These are phyloP conservation scores for Dromiciops gliroides DNA, from an alignment of 2,113 vertebrate species.

Conservation along the genomic window DNA sequence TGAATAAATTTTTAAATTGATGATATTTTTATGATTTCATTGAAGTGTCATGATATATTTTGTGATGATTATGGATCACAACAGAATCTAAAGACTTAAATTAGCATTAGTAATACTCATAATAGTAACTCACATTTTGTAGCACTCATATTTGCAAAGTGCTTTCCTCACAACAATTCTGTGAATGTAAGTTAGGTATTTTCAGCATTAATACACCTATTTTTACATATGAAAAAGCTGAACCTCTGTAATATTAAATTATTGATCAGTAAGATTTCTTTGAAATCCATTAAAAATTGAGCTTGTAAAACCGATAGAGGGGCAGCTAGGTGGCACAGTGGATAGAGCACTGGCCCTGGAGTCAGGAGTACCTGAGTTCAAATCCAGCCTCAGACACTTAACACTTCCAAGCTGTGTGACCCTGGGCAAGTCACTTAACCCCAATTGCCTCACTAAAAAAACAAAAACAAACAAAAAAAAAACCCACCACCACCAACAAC, in stretches of 20 bases:
- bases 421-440: too few species aligned
- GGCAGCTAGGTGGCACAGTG: too few species aligned
- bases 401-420: too few species aligned
- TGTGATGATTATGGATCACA: background rate
- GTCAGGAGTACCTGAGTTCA: too few species aligned
- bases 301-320: too few species aligned
- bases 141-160: background rate
- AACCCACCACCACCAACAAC: too few species aligned
- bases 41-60: background rate
- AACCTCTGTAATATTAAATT: background rate
- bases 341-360: too few species aligned
- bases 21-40: background rate
- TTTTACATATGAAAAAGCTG: background rate
- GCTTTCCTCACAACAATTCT: background rate
- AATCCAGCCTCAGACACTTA: too few species aligned
- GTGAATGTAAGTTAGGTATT: background rate
- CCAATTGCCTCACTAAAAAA: too few species aligned
- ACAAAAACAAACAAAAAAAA: too few species aligned
- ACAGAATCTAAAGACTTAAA: background rate
- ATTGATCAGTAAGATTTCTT: background rate
- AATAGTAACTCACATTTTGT: background rate
- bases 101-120: background rate
- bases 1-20: background rate
- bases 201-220: background rate
- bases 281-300: background rate